phyloP scores from a whole-genome alignment of 1,140 invertebrate species.

The Formica exsecta region DNA sequence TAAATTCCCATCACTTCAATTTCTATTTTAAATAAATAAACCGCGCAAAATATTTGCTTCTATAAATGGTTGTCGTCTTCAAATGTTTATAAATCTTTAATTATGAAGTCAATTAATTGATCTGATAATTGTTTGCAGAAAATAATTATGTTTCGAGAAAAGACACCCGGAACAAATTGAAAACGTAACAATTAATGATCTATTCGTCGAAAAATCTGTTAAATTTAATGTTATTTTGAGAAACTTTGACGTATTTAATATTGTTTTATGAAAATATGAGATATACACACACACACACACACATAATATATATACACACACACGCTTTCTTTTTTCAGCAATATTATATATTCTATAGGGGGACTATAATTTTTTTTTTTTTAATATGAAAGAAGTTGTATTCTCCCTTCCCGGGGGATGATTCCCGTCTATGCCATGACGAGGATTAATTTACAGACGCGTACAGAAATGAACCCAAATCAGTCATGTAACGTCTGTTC shows the following conservation, averaged over 20 bases:
- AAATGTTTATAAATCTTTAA: no score
- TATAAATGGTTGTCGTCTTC: no score
- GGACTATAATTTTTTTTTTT: background rate
- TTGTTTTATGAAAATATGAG: constrained; percentile 1
- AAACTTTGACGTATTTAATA: constrained; percentile 1
- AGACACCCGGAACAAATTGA: background rate
- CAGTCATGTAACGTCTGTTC: constrained; percentile 37
- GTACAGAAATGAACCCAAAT: constrained; percentile 35
- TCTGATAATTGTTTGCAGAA: no score
- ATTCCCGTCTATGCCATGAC: background rate
- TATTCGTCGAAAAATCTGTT: background rate
- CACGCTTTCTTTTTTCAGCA: no score
- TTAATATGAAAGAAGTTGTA: background rate
- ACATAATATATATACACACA: no score
- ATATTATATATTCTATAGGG: background rate
- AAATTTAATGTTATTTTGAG: background rate
- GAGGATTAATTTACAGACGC: constrained; percentile 25
- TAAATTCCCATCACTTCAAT: no score
- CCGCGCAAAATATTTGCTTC: no score
- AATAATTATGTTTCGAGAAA: no score
- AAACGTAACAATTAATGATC: background rate
- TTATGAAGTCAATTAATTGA: no score
- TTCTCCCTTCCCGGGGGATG: background rate
- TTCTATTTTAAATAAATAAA: no score
- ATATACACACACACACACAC: no score